A percentile compares a stretch with the other conserved stretches of the same genome.
These are phyloP conservation scores for Pseudachorutes palmiensis DNA, from an alignment of 1,140 invertebrate species.

Conservation along the genomic window DNA sequence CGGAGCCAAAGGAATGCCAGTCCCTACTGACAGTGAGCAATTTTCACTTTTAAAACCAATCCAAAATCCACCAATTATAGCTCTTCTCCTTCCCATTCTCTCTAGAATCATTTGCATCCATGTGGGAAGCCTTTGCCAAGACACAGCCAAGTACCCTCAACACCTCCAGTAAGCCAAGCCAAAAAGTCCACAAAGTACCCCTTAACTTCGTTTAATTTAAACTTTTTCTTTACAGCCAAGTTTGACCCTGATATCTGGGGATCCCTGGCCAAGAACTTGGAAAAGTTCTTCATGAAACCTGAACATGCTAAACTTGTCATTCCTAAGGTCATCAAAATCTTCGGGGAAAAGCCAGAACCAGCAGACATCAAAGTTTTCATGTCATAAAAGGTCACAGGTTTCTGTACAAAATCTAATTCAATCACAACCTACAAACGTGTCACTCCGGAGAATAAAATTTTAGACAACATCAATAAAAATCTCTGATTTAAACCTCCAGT, in stretches of 20 bases:
- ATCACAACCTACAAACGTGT: too few relatives aligned
- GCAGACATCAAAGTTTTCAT: constrained; percentile 34
- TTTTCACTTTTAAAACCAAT: neutral
- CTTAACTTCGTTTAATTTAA: neutral
- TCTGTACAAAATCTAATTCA: too few relatives aligned
- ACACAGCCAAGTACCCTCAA: constrained; percentile 33
- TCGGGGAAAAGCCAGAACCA: constrained; percentile 25
- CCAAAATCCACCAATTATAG: neutral
- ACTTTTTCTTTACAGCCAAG: constrained; percentile 3
- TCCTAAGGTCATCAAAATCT: constrained; percentile 30
- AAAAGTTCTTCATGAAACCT: constrained; percentile 28
- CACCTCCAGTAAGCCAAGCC: constrained; percentile 24
- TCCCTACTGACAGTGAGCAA: constrained; percentile 33
- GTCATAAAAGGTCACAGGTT: constrained; percentile 26
- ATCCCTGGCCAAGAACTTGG: constrained; percentile 24
- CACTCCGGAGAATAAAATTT: too few relatives aligned
- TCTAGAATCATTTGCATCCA: constrained; percentile 25
- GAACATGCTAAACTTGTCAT: constrained; percentile 27
- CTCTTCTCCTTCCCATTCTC: neutral
- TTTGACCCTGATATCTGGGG: constrained; percentile 36
- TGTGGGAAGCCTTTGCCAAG: constrained; percentile 37
- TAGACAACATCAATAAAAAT: too few relatives aligned
- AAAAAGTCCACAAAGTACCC: neutral
- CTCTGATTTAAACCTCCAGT: too few relatives aligned
- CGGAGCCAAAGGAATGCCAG: constrained; percentile 34